A percentile compares a stretch with the other conserved stretches of the same genome.
Conservation (phyloP, 2,797 vertebrate species). For the Phataginus tricuspis region DNA sequence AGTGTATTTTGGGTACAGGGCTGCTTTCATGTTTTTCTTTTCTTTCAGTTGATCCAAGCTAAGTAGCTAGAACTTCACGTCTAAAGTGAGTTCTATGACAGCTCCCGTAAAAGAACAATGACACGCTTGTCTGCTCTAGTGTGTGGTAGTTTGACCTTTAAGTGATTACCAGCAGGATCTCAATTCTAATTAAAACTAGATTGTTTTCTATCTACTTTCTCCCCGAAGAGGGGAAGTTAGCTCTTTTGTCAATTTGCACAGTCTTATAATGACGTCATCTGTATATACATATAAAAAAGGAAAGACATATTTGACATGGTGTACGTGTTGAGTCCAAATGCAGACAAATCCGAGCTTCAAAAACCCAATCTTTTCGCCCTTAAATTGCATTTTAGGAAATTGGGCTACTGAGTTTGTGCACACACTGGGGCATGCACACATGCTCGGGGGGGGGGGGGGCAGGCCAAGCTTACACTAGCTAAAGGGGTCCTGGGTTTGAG, state of each 20-base stretch:
- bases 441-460: rapidly evolving
- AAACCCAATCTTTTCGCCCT: background rate
- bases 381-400: background rate
- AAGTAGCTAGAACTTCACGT: background rate
- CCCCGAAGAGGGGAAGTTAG: background rate
- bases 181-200: constrained; percentile 59
- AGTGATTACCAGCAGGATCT: constrained; percentile 57
- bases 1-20: background rate
- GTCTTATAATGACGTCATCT: background rate
- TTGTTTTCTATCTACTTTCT: constrained; percentile 30
- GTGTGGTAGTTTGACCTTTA: constrained; percentile 49
- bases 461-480: background rate
- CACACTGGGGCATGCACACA: too few species aligned
- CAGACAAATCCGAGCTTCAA: background rate
- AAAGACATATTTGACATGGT: background rate
- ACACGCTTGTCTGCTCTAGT: background rate
- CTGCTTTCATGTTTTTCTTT: background rate
- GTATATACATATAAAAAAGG: background rate
- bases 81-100: background rate
- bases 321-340: background rate
- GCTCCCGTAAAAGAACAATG: background rate
- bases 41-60: background rate
- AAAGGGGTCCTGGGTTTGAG: background rate
- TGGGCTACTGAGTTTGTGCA: background rate
- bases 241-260: constrained; percentile 23